Evolutionary conservation across 2,797 vertebrate genomes (phyloP).

Genomic region (Emydoidea blandingii): DNA sequence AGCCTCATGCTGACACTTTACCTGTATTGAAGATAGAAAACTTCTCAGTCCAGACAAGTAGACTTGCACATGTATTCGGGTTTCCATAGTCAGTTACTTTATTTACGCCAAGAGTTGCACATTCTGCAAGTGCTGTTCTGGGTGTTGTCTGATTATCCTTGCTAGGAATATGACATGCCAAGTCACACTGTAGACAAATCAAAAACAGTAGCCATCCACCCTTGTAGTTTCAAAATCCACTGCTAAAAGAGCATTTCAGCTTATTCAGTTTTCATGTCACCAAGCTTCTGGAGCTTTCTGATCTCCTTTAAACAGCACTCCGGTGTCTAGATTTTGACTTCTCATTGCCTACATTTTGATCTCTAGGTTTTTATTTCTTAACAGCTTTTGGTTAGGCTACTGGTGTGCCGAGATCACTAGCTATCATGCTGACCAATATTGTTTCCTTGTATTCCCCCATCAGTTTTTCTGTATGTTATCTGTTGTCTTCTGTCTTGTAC

Average conservation of each 20-base stretch:
- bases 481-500: neutral
- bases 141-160: neutral
- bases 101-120: neutral
- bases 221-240: neutral
- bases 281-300: neutral
- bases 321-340: neutral
- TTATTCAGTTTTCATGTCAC: neutral
- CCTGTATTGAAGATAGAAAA: neutral
- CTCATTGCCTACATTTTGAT: neutral
- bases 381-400: neutral
- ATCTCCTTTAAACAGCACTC: neutral
- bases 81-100: neutral
- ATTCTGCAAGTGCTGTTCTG: neutral
- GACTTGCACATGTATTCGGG: neutral
- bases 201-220: fast-evolving
- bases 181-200: neutral
- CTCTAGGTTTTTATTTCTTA: neutral
- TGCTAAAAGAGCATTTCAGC: neutral
- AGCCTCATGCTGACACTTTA: neutral
- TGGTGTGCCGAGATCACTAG: neutral
- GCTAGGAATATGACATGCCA: neutral
- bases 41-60: fast-evolving
- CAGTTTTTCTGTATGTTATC: neutral
- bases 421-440: neutral
- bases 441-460: neutral